Percentiles rank a stretch among this genome's conserved stretches.
Conservation (phyloP, 2,113 vertebrate genomes). For the Mesocricetus auratus region DNA sequence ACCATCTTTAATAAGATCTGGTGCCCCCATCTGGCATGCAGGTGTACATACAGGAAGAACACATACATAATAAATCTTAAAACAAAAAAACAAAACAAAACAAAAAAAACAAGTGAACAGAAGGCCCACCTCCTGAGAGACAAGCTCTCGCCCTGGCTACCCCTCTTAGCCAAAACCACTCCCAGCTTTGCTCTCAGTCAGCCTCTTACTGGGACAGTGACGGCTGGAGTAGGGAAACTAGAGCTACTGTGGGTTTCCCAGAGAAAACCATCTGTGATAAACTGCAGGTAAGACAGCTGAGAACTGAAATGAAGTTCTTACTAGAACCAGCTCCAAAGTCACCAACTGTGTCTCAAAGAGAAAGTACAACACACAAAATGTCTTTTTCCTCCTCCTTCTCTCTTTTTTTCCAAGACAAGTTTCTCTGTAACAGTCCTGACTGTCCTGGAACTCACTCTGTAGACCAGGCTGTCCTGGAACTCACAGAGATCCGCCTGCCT, state of each 20-base stretch:
- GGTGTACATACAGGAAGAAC: no score
- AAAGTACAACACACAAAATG: not conserved
- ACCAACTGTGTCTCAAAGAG: not conserved
- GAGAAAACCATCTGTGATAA: not conserved
- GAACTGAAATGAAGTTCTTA: not conserved
- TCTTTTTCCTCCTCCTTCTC: no score
- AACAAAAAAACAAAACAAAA: no score
- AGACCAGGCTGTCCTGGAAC: no score
- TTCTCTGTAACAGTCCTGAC: no score
- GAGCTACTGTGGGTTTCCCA: not conserved
- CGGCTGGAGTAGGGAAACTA: not conserved
- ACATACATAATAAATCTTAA: no score
- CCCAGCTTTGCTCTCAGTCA: not conserved
- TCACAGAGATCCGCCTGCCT: no score
- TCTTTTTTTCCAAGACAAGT: no score
- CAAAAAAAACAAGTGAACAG: not conserved
- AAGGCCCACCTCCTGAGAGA: not conserved
- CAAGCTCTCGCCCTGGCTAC: not conserved
- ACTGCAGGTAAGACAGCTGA: not conserved
- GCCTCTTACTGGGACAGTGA: not conserved
- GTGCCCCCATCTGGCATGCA: no score
- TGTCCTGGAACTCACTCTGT: no score
- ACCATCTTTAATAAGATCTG: no score
- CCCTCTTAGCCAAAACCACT: not conserved
- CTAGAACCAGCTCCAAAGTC: not conserved